Evolutionary conservation across 2,888 invertebrate species (phyloP).

Genomic region (Serripes groenlandicus): DNA sequence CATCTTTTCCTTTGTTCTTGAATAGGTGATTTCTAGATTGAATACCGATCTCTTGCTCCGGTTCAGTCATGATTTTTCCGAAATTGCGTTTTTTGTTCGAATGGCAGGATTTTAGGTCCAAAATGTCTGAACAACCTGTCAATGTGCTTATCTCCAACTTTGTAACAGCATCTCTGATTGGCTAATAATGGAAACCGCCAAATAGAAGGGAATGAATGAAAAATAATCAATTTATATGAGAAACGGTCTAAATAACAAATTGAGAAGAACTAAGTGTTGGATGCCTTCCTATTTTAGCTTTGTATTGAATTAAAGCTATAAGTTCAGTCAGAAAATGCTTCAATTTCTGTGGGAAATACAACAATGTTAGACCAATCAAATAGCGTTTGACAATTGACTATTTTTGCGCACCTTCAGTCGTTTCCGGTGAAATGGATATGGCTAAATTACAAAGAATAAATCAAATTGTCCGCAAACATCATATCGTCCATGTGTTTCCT

Average conservation of each 20-base stretch:
- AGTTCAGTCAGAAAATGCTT: too few species aligned
- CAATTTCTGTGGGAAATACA: neutral
- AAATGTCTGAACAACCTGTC: constrained; percentile 61
- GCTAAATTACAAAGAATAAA: too few species aligned
- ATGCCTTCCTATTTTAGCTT: too few species aligned
- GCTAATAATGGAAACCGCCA: constrained; percentile 36
- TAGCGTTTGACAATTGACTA: neutral
- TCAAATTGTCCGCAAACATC: too few species aligned
- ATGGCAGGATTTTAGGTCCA: constrained; percentile 37
- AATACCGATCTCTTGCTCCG: constrained; percentile 43
- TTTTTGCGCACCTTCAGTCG: neutral
- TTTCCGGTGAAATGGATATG: neutral
- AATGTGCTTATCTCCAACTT: neutral
- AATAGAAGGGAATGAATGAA: neutral
- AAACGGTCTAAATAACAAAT: too few species aligned
- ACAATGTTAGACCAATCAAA: neutral
- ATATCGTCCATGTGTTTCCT: too few species aligned
- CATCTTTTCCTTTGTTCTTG: constrained; percentile 99
- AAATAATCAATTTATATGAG: neutral
- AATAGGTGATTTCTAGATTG: constrained; percentile 81
- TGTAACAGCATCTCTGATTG: constrained; percentile 47
- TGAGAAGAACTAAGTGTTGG: too few species aligned
- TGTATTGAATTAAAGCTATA: too few species aligned
- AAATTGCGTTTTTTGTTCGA: constrained; percentile 12
- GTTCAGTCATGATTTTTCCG: constrained; percentile 10